phyloP scores from a whole-genome alignment of 2,888 invertebrate genomes.

The Pyrrhosoma nymphula region DNA sequence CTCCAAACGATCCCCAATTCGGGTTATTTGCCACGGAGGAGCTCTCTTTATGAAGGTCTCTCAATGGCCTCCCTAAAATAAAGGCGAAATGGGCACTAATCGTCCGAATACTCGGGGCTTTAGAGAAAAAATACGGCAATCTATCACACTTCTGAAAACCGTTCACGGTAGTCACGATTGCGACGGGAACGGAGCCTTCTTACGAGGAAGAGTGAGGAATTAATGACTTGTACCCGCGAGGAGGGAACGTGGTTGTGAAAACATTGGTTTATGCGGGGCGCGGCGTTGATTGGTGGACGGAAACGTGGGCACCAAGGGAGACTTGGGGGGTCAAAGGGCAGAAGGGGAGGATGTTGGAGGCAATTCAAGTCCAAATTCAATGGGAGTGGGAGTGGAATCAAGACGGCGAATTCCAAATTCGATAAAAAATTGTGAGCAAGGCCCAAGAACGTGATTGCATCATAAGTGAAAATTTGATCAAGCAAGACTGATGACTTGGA shows the following conservation, averaged over 20 bases:
- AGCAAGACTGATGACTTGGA: too few species aligned
- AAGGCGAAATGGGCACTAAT: neutral
- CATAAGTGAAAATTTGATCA: too few species aligned
- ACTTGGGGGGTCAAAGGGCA: too few species aligned
- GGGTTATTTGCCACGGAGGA: constrained; percentile 8
- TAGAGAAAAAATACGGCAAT: neutral
- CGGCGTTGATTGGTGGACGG: neutral
- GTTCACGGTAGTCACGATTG: constrained; percentile 18
- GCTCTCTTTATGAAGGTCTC: neutral
- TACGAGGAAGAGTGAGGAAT: neutral
- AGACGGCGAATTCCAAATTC: too few species aligned
- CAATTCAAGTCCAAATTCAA: too few species aligned
- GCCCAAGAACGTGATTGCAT: too few species aligned
- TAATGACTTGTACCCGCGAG: neutral
- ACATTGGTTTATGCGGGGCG: neutral
- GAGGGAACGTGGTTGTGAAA: neutral
- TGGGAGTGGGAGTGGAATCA: too few species aligned
- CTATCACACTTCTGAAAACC: constrained; percentile 2
- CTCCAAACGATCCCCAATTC: neutral
- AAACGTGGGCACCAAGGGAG: neutral
- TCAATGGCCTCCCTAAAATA: neutral
- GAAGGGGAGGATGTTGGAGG: too few species aligned
- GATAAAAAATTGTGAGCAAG: too few species aligned
- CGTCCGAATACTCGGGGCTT: neutral
- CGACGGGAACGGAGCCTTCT: neutral